phyloP scores from a whole-genome alignment of 2,797 vertebrate species.

The Valencia hispanica region DNA sequence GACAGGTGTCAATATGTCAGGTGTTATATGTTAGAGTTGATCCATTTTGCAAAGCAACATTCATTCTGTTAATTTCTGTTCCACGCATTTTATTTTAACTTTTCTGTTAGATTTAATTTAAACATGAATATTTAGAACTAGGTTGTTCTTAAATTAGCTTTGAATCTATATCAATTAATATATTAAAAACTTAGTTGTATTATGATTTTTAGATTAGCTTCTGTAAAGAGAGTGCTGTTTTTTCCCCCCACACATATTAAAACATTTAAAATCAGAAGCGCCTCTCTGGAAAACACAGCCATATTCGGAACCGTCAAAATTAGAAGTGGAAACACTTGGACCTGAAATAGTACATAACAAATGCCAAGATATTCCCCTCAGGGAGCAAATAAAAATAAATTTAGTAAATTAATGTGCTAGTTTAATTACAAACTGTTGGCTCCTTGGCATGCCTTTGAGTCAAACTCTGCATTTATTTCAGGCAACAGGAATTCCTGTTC shows the following conservation, averaged over 20 bases:
- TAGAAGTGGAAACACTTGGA: background rate
- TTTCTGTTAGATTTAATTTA: background rate
- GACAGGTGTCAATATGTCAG: too few relatives aligned
- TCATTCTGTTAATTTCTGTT: background rate
- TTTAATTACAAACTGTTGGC: conserved; percentile 35
- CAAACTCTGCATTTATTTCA: conserved; percentile 25
- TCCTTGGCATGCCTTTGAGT: conserved; percentile 25
- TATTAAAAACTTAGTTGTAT: background rate
- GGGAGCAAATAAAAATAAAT: conserved; percentile 10
- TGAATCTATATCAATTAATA: background rate
- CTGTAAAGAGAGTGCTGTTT: too few relatives aligned
- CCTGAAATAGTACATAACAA: background rate
- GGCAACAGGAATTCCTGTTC: conserved; percentile 10
- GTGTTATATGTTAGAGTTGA: too few relatives aligned
- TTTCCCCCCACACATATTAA: background rate
- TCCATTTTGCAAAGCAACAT: too few relatives aligned
- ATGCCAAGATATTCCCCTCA: conserved; percentile 2
- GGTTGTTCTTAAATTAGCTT: too few relatives aligned
- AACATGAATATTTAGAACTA: background rate
- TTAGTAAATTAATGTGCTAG: conserved; percentile 11
- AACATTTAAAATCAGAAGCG: conserved; percentile 5
- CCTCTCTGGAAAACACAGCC: background rate
- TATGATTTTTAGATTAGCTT: background rate
- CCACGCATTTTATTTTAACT: background rate
- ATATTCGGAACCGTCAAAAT: conserved; percentile 1